Conservation (phyloP, 2,797 vertebrate species). For the Mionectes olivaceus region DNA sequence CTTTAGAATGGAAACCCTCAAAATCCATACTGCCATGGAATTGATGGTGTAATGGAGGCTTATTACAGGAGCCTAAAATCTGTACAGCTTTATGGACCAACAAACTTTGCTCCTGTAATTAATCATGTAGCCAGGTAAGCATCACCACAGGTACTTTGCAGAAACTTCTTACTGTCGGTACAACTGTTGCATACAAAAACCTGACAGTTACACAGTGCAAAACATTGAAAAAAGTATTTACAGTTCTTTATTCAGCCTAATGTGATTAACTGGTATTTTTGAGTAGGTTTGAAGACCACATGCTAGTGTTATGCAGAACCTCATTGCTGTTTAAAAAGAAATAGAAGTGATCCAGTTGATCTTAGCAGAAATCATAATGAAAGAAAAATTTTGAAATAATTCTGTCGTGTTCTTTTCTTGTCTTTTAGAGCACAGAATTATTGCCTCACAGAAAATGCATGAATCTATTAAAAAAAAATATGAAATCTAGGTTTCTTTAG, state of each 20-base stretch:
- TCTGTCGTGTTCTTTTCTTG: neutral
- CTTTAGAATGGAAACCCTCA: constrained; percentile 94
- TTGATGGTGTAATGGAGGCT: constrained; percentile 96
- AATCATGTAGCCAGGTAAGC: constrained; percentile 94
- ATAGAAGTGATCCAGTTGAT: neutral
- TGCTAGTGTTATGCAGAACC: neutral
- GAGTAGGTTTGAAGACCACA: neutral
- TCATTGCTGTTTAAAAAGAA: neutral
- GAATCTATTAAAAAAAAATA: neutral
- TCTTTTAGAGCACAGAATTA: neutral
- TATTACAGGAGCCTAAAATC: constrained; percentile 96
- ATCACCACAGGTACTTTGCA: neutral
- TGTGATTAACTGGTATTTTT: neutral
- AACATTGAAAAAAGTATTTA: neutral
- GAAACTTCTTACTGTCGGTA: neutral
- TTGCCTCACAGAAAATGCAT: neutral
- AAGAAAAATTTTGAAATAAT: neutral
- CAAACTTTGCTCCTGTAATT: constrained; percentile 97
- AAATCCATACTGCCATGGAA: constrained; percentile 95
- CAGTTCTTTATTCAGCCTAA: neutral
- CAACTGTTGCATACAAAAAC: neutral
- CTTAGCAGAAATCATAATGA: neutral
- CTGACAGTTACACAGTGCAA: neutral
- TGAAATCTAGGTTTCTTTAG: accelerated
- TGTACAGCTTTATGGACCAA: constrained; percentile 97